Percentiles rank a stretch among this genome's conserved stretches.
Evolutionary conservation across 2,888 invertebrate genomes (phyloP).

Genomic region (Gari tellinella): DNA sequence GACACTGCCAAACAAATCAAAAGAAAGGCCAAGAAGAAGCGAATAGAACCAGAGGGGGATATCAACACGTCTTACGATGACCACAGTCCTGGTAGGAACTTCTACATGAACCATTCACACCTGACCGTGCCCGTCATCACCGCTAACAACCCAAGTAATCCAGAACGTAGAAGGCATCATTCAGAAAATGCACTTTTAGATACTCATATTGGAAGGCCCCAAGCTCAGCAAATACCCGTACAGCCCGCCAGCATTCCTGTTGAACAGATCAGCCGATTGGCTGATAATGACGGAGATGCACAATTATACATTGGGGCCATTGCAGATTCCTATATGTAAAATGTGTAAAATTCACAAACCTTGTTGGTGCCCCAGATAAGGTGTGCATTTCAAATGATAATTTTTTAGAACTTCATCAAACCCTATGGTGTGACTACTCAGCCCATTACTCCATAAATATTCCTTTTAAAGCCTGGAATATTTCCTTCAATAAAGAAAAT

Average conservation of each 20-base stretch:
- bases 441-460: too few relatives aligned
- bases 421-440: too few relatives aligned
- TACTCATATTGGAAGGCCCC: conserved; percentile 38
- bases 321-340: conserved; percentile 55
- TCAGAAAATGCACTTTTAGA: conserved; percentile 49
- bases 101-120: conserved; percentile 39
- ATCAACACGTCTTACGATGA: conserved; percentile 48
- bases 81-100: conserved; percentile 18
- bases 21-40: conserved; percentile 30
- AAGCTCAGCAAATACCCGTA: conserved; percentile 14
- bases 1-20: conserved; percentile 10
- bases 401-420: too few relatives aligned
- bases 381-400: too few relatives aligned
- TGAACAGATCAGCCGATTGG: conserved; percentile 16
- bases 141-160: not conserved
- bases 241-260: conserved; percentile 20
- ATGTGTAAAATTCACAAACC: too few relatives aligned
- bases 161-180: conserved; percentile 35
- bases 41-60: conserved; percentile 56
- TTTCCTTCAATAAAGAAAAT: too few relatives aligned
- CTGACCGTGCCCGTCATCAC: conserved; percentile 19
- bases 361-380: too few relatives aligned
- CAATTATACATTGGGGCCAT: conserved; percentile 53
- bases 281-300: conserved; percentile 7
- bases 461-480: not conserved